Percentiles rank a stretch among this genome's conserved stretches.
Conservation (phyloP, 2,797 vertebrate species). For the Urophycis tenuis region DNA sequence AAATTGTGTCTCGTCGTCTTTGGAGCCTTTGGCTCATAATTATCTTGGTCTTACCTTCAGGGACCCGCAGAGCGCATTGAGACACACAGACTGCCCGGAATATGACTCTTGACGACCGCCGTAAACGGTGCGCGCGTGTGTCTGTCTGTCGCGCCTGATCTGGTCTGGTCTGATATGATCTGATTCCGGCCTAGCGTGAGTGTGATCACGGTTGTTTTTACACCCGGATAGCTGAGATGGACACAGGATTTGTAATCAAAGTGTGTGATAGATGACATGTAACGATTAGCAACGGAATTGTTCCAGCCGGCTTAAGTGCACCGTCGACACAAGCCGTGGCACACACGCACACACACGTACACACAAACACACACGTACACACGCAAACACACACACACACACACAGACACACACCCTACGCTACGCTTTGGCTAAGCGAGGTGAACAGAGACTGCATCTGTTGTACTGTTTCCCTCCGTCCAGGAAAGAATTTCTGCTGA, state of each 20-base stretch:
- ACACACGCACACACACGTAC: constrained; percentile 1
- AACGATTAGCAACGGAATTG: background rate
- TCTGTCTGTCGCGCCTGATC: no score
- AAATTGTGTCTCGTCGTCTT: background rate
- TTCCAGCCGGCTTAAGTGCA: background rate
- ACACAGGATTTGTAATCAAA: background rate
- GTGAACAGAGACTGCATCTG: constrained; percentile 41
- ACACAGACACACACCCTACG: background rate
- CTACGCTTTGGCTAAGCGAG: constrained; percentile 10
- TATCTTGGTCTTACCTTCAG: background rate
- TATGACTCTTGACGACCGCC: background rate
- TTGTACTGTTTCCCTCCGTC: constrained; percentile 35
- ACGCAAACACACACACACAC: no score
- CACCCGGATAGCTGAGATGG: background rate
- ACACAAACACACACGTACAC: background rate
- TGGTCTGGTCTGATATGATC: no score
- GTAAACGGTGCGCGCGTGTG: background rate
- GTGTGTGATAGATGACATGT: background rate
- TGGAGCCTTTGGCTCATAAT: background rate
- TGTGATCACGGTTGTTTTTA: no score
- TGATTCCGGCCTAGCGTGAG: no score
- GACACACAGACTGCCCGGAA: background rate
- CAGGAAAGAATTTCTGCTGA: constrained; percentile 43
- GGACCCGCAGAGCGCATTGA: background rate
- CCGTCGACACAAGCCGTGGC: background rate